Evolutionary conservation across 30 jellyfish, hydroid and myxozoan species (phyloP).

Genomic region (Aurelia coerulea): DNA sequence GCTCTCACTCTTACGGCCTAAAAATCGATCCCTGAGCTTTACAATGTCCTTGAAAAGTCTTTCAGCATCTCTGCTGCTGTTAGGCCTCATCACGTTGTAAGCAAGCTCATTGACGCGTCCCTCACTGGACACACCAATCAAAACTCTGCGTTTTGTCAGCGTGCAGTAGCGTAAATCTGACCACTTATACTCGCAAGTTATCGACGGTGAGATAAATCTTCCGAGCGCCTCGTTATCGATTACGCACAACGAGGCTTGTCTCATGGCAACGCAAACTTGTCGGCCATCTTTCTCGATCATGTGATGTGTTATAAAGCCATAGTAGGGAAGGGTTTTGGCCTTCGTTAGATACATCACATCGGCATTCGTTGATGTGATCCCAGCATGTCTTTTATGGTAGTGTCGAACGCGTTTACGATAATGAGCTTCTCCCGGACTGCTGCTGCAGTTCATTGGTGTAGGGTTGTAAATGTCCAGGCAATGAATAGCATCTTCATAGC

Average conservation of each 20-base stretch:
- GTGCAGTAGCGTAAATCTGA: slow-evolving; percentile 56
- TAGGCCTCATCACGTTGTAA: slow-evolving; percentile 8
- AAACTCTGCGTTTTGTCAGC: slow-evolving; percentile 31
- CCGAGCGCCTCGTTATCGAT: slow-evolving; percentile 17
- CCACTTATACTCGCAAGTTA: slow-evolving; percentile 36
- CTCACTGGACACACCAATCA: slow-evolving; percentile 18
- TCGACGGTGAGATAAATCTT: slow-evolving; percentile 14
- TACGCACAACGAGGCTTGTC: slow-evolving; percentile 31
- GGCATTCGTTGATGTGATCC: slow-evolving; percentile 19
- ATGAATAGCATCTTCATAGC: slow-evolving; percentile 31
- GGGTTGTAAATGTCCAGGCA: slow-evolving; percentile 48
- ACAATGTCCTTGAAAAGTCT: slow-evolving; percentile 31
- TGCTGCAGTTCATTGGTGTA: slow-evolving; percentile 47
- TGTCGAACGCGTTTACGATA: slow-evolving; percentile 33
- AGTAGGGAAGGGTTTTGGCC: slow-evolving; percentile 30
- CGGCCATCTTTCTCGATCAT: slow-evolving; percentile 16
- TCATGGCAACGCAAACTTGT: slow-evolving; percentile 29
- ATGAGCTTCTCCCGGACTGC: slow-evolving; percentile 25
- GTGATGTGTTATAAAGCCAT: slow-evolving; percentile 28
- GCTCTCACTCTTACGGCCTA: background rate
- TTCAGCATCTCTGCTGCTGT: background rate
- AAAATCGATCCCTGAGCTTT: slow-evolving; percentile 34
- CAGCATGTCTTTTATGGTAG: slow-evolving; percentile 33
- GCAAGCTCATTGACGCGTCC: slow-evolving; percentile 20
- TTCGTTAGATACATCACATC: slow-evolving; percentile 16